phyloP scores from a whole-genome alignment of 2,888 invertebrate genomes.

The Heliconius sara region DNA sequence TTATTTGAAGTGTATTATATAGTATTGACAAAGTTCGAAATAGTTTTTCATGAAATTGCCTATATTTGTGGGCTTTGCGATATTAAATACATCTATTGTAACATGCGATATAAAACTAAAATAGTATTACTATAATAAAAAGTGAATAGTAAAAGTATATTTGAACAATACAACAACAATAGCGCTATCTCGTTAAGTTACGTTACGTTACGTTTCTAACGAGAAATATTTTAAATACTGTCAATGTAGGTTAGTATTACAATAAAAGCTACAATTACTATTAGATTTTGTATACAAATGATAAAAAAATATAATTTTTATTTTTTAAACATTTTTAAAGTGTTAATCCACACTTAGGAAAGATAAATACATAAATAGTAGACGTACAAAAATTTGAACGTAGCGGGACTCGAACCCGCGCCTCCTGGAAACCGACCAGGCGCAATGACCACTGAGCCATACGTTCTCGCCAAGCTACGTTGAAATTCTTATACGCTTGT shows the following conservation, averaged over 20 bases:
- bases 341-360: no score
- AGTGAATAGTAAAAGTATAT: constrained; percentile 4
- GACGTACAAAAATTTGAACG: no score
- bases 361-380: no score
- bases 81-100: constrained; percentile 6
- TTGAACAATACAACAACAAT: constrained; percentile 19
- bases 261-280: background rate
- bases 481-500: no score
- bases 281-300: background rate
- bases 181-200: constrained; percentile 7
- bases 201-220: background rate
- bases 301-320: background rate
- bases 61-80: constrained; percentile 5
- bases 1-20: constrained; percentile 11
- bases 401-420: no score
- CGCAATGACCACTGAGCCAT: no score
- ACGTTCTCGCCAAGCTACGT: no score
- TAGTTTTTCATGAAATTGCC: background rate
- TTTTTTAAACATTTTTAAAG: no score
- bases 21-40: constrained; percentile 6
- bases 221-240: background rate
- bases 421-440: no score
- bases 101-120: constrained; percentile 1
- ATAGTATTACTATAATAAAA: constrained; percentile 11
- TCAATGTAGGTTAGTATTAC: constrained; percentile 16